Percentiles rank a stretch among this genome's conserved stretches.
Evolutionary conservation across 2,797 vertebrate species (phyloP).

Genomic region (Xerus rutilus): DNA sequence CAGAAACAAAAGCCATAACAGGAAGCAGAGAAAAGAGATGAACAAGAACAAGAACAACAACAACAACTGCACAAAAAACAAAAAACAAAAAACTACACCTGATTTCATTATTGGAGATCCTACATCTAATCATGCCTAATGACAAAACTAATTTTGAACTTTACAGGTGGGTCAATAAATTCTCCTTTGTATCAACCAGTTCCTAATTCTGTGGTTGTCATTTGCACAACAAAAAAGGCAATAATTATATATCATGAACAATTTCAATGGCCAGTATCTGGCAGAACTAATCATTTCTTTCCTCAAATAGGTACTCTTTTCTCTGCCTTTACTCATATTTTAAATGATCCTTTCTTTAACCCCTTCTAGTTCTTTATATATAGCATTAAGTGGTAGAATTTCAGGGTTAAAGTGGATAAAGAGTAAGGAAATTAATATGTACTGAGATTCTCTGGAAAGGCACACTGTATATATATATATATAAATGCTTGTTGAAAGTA

Average conservation of each 20-base stretch:
- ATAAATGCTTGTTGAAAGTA: neutral
- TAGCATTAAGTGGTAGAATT: slow-evolving; percentile 1
- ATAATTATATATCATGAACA: slow-evolving; percentile 4
- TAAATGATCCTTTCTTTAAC: slow-evolving; percentile 41
- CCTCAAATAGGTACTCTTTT: neutral
- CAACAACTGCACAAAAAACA: neutral
- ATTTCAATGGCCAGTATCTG: neutral
- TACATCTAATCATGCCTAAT: neutral
- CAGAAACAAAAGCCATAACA: slow-evolving; percentile 15
- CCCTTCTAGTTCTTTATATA: neutral
- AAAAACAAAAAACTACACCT: neutral
- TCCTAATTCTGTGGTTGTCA: neutral
- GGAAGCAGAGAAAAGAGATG: neutral
- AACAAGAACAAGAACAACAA: no score
- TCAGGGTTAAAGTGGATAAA: neutral
- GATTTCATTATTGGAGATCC: slow-evolving; percentile 1
- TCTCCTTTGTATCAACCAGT: neutral
- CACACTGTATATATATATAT: neutral
- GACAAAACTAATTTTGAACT: neutral
- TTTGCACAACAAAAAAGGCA: slow-evolving; percentile 46
- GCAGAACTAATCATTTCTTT: slow-evolving; percentile 6
- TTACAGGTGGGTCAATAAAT: slow-evolving; percentile 4
- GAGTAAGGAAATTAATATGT: neutral
- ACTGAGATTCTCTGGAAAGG: neutral
- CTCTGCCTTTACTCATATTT: neutral